A percentile compares a stretch with the other conserved stretches of the same genome.
Conservation (phyloP, 2,888 invertebrate genomes). For the Pegoplata infirma region DNA sequence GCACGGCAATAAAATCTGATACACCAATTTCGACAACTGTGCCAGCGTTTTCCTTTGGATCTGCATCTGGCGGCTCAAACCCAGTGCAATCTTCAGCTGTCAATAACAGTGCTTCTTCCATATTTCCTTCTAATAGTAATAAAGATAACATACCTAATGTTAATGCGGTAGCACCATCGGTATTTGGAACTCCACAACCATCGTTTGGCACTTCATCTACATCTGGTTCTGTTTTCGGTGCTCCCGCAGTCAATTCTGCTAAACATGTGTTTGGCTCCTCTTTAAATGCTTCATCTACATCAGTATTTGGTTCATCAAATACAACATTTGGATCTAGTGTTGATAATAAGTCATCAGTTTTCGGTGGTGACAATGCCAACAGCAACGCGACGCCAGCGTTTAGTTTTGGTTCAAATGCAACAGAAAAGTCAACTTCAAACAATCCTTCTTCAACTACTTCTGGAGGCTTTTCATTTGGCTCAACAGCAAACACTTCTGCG, state of each 20-base stretch:
- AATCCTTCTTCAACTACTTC: not conserved
- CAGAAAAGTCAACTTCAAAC: not conserved
- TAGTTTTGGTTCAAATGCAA: slow-evolving; percentile 17
- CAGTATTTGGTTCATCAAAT: slow-evolving; percentile 17
- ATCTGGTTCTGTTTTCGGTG: slow-evolving; percentile 12
- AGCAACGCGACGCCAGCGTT: slow-evolving; percentile 8
- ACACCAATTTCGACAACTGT: not conserved
- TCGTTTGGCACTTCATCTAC: not conserved
- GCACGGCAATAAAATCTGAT: not conserved
- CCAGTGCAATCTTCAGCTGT: not conserved
- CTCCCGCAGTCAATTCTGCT: not conserved
- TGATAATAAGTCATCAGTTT: slow-evolving; percentile 26
- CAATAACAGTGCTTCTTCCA: slow-evolving; percentile 21
- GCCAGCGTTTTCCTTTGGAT: slow-evolving; percentile 14
- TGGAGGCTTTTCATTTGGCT: slow-evolving; percentile 47
- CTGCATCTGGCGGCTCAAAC: not conserved
- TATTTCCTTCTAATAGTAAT: slow-evolving; percentile 11
- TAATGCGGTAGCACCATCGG: not conserved
- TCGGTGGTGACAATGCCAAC: slow-evolving; percentile 10
- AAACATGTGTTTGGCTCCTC: slow-evolving; percentile 52
- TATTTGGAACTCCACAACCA: not conserved
- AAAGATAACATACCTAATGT: not conserved
- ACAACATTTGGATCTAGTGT: not conserved
- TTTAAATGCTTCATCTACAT: slow-evolving; percentile 8
- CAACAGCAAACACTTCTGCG: not conserved